These are phyloP conservation scores for Apostichopus californicus DNA, from an alignment of 35 echinoderm and acorn worm genomes.

Conservation along the genomic window DNA sequence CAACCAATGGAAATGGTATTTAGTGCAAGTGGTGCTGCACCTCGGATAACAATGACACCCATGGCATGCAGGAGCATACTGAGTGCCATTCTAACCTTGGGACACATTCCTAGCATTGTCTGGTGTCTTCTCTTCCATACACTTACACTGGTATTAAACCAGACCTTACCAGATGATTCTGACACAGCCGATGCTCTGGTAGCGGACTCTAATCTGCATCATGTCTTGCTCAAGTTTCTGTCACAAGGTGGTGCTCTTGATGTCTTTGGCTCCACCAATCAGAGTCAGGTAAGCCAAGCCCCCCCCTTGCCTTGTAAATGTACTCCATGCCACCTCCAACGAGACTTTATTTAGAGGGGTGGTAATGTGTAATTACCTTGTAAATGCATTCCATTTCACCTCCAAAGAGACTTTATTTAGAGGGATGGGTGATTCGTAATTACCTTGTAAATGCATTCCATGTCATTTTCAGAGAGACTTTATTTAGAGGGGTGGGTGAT, in stretches of 20 bases:
- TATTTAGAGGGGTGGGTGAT: no score
- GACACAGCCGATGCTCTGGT: conserved; percentile 73
- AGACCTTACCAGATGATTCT: conserved; percentile 47
- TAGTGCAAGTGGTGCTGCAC: conserved; percentile 69
- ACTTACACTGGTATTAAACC: conserved; percentile 75
- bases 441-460: no score
- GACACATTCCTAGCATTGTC: conserved; percentile 70
- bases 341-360: no score
- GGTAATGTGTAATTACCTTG: no score
- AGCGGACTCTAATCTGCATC: conserved; percentile 73
- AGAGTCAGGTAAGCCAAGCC: conserved; percentile 64
- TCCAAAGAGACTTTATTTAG: no score
- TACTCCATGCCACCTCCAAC: no score
- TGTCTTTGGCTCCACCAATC: conserved; percentile 61
- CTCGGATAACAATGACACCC: conserved; percentile 70
- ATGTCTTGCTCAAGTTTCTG: conserved; percentile 78
- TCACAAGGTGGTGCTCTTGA: conserved; percentile 75
- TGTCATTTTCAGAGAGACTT: no score
- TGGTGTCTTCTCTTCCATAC: conserved; percentile 90
- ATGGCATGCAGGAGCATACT: conserved; percentile 71
- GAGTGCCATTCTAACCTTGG: conserved; percentile 62
- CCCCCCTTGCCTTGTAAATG: no score
- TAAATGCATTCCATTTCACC: no score
- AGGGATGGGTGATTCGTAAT: no score
- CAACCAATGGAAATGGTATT: conserved; percentile 61